Base-by-base conservation (phyloP, 2,888 invertebrate species). In the Alsophila aescularia region DNA sequence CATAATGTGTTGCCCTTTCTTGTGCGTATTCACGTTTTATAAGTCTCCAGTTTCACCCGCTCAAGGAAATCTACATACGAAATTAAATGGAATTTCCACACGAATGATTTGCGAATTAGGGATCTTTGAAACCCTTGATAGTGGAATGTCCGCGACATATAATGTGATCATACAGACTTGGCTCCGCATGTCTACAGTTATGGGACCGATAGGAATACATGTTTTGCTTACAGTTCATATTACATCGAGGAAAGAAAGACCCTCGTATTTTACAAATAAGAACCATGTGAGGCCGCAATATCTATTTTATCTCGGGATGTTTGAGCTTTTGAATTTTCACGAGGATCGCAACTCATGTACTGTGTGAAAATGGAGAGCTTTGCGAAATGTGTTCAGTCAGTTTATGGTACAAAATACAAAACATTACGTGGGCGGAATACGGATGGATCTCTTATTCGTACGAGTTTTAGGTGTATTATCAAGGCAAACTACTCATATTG, bases 81-180 rank as follows among this genome's bases (percentile, higher is more conserved):
- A 80, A 86, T 85, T 81, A 83, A 87, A 87, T 84, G 78, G 80
- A 83, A 80, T 87, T 87, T 88, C 84, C 77, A 76, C 78, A 69
- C 68, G 74, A 81, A 70, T 73, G 80, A 72, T 68, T 79, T 69
- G 66, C 61, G 75, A 73, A 69, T 80, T 72, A 67, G 60, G 75
- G 72, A 80, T 79, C 78, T 81, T 77, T 76, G 78, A 82, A 80
- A 78, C 77, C 79, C 77, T 83, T 78, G 72, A 73, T 67, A 67
- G 61, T 48, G 64, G 70, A 65, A 70, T 66, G 68, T 72, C 72
- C 68, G 69, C 64, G 59, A 66, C 51, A 54, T 44, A 55, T 45
- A 47, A 49, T 60, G 58, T 70, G 79, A 83, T 85, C 79, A 83
- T 83, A 82, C 72, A 73, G 58, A 42, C 40, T 48, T 48, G 47